These are phyloP conservation scores for Gnathonemus echidnorhynchus DNA, from an alignment of 2,113 vertebrate genomes.

Conservation along the genomic window DNA sequence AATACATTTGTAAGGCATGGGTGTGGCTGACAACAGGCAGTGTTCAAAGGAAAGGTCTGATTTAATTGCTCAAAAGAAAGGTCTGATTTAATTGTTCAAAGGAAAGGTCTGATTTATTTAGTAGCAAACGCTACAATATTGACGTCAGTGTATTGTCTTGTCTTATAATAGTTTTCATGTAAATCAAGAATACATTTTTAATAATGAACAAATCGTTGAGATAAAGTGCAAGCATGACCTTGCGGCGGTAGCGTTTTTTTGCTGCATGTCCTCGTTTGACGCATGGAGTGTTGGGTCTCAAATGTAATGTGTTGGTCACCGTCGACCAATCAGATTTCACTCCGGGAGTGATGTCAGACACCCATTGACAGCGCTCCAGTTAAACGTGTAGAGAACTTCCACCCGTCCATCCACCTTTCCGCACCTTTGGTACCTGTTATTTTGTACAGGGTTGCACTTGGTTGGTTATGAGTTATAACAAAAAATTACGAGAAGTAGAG, in stretches of 20 bases:
- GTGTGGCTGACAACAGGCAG: neutral
- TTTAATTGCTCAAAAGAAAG: neutral
- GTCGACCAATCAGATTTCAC: neutral
- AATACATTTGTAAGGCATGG: neutral
- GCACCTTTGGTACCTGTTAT: neutral
- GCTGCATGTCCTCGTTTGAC: neutral
- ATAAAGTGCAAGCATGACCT: neutral
- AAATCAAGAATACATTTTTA: neutral
- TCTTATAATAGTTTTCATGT: neutral
- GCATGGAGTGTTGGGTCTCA: neutral
- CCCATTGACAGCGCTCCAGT: neutral
- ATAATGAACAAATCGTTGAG: neutral
- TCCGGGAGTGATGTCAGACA: neutral
- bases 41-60: neutral
- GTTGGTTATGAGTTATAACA: neutral
- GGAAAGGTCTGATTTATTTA: neutral
- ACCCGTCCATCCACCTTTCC: neutral
- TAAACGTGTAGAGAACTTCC: neutral
- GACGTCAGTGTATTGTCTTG: neutral
- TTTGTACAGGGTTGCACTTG: neutral
- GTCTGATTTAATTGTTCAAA: neutral
- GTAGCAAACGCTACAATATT: neutral
- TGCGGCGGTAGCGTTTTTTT: neutral
- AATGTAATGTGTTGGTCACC: neutral
- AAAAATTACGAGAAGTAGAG: neutral